Conservation (phyloP, 2,888 invertebrate genomes). For the Conomelus anceps region DNA sequence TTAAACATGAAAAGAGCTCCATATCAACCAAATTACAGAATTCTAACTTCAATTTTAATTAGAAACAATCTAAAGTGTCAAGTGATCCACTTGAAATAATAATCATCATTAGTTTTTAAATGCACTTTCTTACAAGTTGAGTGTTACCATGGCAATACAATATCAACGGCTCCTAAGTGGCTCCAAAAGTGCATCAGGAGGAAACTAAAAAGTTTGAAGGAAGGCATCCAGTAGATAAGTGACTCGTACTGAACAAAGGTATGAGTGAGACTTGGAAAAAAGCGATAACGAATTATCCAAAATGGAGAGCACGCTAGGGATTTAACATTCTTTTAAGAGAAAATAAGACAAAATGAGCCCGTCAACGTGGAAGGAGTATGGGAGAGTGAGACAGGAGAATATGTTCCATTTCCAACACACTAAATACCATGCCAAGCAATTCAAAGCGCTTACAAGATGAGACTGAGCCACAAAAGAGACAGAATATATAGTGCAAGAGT, state of each 20-base stretch:
- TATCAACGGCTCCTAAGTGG: no score
- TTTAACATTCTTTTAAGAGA: not conserved
- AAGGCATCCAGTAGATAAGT: not conserved
- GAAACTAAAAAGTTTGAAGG: not conserved
- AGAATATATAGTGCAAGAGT: not conserved
- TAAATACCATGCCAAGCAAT: not conserved
- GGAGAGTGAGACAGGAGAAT: not conserved
- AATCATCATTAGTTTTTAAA: no score
- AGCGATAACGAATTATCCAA: not conserved
- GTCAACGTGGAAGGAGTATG: not conserved
- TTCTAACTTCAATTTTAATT: no score
- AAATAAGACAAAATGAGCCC: not conserved
- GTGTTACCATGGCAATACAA: no score
- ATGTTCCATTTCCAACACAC: not conserved
- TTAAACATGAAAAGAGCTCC: no score
- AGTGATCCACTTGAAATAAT: no score
- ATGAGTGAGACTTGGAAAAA: not conserved
- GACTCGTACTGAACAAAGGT: not conserved
- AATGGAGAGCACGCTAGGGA: not conserved
- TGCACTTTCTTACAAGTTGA: no score
- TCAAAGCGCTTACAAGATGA: not conserved
- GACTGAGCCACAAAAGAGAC: not conserved
- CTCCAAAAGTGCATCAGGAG: no score
- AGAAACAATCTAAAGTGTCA: no score
- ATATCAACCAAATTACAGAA: no score